Conservation (phyloP, 2,888 invertebrate genomes). For the Trissolcus brochymenae region DNA sequence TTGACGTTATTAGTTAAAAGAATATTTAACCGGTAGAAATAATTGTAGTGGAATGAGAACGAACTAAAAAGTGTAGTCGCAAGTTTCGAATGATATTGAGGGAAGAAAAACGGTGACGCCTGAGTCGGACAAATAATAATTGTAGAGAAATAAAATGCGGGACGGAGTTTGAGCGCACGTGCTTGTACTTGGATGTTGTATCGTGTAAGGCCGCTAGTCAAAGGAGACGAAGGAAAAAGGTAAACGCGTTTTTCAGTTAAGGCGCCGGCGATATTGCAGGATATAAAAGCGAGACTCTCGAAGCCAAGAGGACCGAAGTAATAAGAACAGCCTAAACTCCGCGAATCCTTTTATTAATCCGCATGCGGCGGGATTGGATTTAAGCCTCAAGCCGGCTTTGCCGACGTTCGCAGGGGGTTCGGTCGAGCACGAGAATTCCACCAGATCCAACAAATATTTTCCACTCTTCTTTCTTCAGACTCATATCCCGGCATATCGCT, state of each 20-base stretch:
- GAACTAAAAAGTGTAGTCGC: not conserved
- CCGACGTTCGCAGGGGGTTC: constrained; percentile 52
- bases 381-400: constrained; percentile 63
- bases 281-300: constrained; percentile 64
- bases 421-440: constrained; percentile 50
- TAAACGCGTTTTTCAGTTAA: constrained; percentile 59
- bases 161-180: constrained; percentile 25
- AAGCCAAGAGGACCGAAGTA: constrained; percentile 68
- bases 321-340: constrained; percentile 73
- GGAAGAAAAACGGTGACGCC: constrained; percentile 26
- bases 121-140: constrained; percentile 37
- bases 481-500: constrained; percentile 27
- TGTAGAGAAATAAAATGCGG: constrained; percentile 40
- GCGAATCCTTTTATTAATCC: constrained; percentile 75
- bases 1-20: too few relatives aligned
- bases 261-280: constrained; percentile 67
- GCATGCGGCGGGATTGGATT: constrained; percentile 73
- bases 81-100: not conserved
- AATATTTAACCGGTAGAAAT: too few relatives aligned
- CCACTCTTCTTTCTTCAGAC: constrained; percentile 50
- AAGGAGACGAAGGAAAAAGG: constrained; percentile 52
- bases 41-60: too few relatives aligned
- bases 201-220: constrained; percentile 51
- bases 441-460: constrained; percentile 56
- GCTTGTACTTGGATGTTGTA: constrained; percentile 45